phyloP scores from a whole-genome alignment of 2,797 vertebrate genomes.

The Heliangelus exortis region DNA sequence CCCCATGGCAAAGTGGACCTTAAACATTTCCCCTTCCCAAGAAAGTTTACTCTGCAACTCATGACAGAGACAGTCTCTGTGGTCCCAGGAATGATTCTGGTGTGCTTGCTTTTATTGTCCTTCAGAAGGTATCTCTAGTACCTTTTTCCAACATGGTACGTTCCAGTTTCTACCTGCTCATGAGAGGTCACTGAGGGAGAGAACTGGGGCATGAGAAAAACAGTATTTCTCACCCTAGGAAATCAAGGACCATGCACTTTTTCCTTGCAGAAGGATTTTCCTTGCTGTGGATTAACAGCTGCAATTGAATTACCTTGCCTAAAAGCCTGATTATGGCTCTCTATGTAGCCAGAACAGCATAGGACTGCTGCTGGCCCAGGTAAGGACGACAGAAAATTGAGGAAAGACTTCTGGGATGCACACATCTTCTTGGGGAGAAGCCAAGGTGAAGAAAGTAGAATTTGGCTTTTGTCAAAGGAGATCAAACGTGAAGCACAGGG shows the following conservation, averaged over 20 bases:
- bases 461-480: neutral
- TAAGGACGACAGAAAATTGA: neutral
- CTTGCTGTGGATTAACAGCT: neutral
- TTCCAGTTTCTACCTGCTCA: neutral
- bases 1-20: neutral
- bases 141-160: neutral
- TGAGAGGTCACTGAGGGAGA: neutral
- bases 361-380: neutral
- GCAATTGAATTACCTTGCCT: neutral
- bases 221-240: neutral
- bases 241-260: accelerated
- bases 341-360: neutral
- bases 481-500: neutral
- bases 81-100: neutral
- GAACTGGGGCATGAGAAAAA: neutral
- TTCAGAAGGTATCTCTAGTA: neutral
- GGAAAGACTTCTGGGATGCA: neutral
- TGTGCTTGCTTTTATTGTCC: neutral
- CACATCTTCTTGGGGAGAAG: neutral
- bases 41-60: neutral
- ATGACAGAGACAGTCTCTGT: neutral
- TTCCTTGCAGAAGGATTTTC: neutral
- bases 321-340: neutral
- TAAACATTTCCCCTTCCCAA: conserved; percentile 32
- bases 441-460: neutral